A percentile compares a stretch with the other conserved stretches of the same genome.
phyloP scores from a whole-genome alignment of 2,113 vertebrate species.

The Polypterus bichir region DNA sequence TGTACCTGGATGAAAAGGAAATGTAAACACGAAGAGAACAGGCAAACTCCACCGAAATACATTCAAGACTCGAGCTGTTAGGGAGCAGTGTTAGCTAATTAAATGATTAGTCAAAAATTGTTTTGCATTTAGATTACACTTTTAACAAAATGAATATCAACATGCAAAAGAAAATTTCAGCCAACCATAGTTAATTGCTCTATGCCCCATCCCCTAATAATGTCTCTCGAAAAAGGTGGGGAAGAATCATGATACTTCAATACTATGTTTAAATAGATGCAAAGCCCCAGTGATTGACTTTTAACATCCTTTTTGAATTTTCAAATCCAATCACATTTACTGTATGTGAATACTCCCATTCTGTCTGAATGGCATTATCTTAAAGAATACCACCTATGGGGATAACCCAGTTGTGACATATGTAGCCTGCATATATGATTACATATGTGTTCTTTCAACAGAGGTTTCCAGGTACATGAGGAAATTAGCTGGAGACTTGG shows the following conservation, averaged over 20 bases:
- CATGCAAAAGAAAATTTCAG: not conserved
- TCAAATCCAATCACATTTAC: slow-evolving; percentile 39
- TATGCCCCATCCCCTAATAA: slow-evolving; percentile 24
- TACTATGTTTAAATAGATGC: slow-evolving; percentile 40
- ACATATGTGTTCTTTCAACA: slow-evolving; percentile 41
- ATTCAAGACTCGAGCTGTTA: too few species aligned
- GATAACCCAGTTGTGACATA: slow-evolving; percentile 49
- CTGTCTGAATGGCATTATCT: slow-evolving; percentile 44
- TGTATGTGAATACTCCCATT: slow-evolving; percentile 53
- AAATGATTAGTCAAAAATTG: too few species aligned
- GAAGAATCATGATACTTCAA: not conserved
- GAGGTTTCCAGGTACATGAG: slow-evolving; percentile 42
- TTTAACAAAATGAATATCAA: too few species aligned
- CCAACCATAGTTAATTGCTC: slow-evolving; percentile 8
- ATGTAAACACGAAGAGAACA: too few species aligned
- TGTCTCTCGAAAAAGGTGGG: not conserved
- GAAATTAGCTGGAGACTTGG: slow-evolving; percentile 39
- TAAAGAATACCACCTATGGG: slow-evolving; percentile 57
- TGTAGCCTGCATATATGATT: slow-evolving; percentile 41
- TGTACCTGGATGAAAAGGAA: too few species aligned
- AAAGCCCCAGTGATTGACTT: slow-evolving; percentile 38
- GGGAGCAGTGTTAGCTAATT: too few species aligned
- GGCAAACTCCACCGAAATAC: too few species aligned
- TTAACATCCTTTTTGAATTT: slow-evolving; percentile 33
- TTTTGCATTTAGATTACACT: too few species aligned